These are phyloP conservation scores for Setipinna tenuifilis DNA, from an alignment of 2,797 vertebrate species.

Conservation along the genomic window DNA sequence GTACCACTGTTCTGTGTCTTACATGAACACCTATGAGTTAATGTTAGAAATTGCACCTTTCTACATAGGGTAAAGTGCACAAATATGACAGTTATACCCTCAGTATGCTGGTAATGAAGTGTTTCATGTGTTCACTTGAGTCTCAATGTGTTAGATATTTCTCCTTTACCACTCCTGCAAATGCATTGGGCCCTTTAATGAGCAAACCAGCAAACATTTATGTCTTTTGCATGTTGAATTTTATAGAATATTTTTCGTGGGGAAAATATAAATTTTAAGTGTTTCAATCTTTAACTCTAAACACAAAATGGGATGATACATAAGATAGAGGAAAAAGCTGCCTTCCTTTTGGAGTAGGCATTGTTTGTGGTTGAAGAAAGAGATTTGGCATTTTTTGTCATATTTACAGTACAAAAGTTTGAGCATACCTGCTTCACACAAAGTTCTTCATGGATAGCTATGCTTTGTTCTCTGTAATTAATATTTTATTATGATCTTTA, in stretches of 20 bases:
- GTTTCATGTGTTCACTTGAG: constrained; percentile 51
- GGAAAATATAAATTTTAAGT: constrained; percentile 1
- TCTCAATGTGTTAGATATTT: constrained; percentile 54
- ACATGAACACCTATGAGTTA: constrained; percentile 59
- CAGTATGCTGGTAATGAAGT: constrained; percentile 7
- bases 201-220: constrained; percentile 50
- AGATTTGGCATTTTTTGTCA: constrained; percentile 11
- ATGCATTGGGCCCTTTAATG: constrained; percentile 53
- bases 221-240: constrained; percentile 66
- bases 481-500: not conserved
- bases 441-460: not conserved
- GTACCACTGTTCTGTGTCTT: constrained; percentile 56
- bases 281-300: constrained; percentile 7
- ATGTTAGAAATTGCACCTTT: constrained; percentile 53
- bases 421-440: not conserved
- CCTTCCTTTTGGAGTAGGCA: not conserved
- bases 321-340: not conserved
- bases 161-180: constrained; percentile 44
- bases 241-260: constrained; percentile 44
- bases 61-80: constrained; percentile 54
- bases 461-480: not conserved
- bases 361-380: not conserved
- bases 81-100: constrained; percentile 30
- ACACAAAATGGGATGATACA: not conserved
- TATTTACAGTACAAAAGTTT: constrained; percentile 6